A percentile compares a stretch with the other conserved stretches of the same genome.
phyloP scores from a whole-genome alignment of 2,888 invertebrate genomes.

The Reticulitermes lucifugus region DNA sequence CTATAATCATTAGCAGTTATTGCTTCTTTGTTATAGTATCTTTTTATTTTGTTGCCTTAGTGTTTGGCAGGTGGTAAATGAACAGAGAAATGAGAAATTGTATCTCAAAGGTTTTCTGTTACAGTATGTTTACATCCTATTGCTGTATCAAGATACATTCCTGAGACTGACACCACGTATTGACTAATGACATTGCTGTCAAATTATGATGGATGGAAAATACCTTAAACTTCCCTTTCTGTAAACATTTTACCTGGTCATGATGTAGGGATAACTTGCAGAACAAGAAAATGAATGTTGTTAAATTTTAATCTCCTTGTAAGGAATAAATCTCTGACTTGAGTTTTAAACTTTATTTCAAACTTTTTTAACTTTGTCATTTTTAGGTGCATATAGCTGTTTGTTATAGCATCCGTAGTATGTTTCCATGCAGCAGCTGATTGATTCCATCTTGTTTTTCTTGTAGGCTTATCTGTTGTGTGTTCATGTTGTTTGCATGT shows the following conservation, averaged over 20 bases:
- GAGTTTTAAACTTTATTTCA: background rate
- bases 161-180: slow-evolving; percentile 34
- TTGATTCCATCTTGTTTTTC: no score
- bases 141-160: slow-evolving; percentile 35
- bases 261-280: slow-evolving; percentile 2
- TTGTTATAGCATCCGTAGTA: no score
- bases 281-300: background rate
- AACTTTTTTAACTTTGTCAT: no score
- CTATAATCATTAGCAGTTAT: no score
- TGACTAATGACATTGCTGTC: slow-evolving; percentile 54
- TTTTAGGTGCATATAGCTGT: no score
- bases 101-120: slow-evolving; percentile 9
- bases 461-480: no score
- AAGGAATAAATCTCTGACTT: background rate
- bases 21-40: no score
- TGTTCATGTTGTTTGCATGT: no score
- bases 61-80: slow-evolving; percentile 20
- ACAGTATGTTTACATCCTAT: slow-evolving; percentile 31
- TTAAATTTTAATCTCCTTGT: background rate
- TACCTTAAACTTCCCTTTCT: slow-evolving; percentile 35
- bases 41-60: no score
- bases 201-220: slow-evolving; percentile 52
- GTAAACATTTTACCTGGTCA: slow-evolving; percentile 53
- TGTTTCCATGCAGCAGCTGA: no score
- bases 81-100: slow-evolving; percentile 1